Evolutionary conservation across 1,140 invertebrate genomes (phyloP).

Genomic region (Stegodyphus mimosarum): DNA sequence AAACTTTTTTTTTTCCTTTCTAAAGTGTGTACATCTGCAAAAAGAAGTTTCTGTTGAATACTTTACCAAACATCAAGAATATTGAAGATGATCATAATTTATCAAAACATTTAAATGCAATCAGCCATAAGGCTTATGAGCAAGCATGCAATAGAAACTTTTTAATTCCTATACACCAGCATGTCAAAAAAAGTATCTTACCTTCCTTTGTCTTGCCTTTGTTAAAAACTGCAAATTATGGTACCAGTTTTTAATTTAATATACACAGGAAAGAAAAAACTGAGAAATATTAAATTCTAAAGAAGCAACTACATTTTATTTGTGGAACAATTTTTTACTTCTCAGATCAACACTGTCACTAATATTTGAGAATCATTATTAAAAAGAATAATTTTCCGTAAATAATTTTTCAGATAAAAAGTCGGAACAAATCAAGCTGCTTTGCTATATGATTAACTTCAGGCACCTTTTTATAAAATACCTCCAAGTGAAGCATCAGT

Average conservation of each 20-base stretch:
- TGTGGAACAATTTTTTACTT: background rate
- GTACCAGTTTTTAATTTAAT: no score
- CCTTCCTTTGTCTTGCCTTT: no score
- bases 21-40: conserved; percentile 45
- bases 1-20: conserved; percentile 23
- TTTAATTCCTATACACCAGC: background rate
- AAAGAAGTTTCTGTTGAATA: conserved; percentile 29
- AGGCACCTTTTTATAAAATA: conserved; percentile 39
- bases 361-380: background rate
- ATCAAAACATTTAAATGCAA: conserved; percentile 32
- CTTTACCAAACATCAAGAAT: conserved; percentile 39
- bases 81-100: conserved; percentile 7
- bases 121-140: background rate
- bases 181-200: no score
- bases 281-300: background rate
- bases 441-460: background rate
- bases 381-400: background rate
- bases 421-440: background rate
- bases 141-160: conserved; percentile 31
- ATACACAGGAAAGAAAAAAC: no score
- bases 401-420: background rate
- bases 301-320: background rate
- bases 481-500: conserved; percentile 40
- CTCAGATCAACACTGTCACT: background rate
- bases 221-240: no score